These are phyloP conservation scores for Asarcornis scutulata DNA, from an alignment of 2,113 vertebrate genomes.

Conservation along the genomic window DNA sequence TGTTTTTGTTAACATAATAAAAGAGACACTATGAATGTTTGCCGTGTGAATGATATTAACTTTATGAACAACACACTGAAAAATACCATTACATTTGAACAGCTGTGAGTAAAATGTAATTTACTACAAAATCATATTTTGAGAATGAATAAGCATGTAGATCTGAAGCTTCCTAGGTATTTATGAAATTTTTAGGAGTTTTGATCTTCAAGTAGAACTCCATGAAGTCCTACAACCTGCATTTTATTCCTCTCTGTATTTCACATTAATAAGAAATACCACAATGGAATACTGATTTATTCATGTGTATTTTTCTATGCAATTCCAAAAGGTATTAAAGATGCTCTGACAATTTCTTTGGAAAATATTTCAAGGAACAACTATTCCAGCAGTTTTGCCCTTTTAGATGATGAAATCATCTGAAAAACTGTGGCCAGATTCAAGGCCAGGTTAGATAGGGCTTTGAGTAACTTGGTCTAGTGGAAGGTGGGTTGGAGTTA, in stretches of 20 bases:
- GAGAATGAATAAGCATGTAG: not conserved
- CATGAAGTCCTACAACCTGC: not conserved
- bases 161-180: not conserved
- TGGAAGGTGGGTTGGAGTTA: too few relatives aligned
- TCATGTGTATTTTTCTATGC: not conserved
- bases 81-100: not conserved
- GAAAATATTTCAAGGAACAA: not conserved
- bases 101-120: not conserved
- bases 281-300: not conserved
- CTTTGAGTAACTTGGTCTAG: too few relatives aligned
- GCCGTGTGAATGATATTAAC: not conserved
- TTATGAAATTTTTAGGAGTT: not conserved
- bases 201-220: not conserved
- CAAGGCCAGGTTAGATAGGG: too few relatives aligned
- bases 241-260: not conserved
- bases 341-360: not conserved
- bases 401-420: not conserved
- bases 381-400: not conserved
- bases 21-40: not conserved
- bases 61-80: not conserved
- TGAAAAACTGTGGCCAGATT: not conserved
- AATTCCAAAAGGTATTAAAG: not conserved
- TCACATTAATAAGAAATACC: not conserved
- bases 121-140: not conserved
- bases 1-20: slow-evolving; percentile 13